Conservation (phyloP, 2,797 vertebrate genomes). For the Microctenopoma steveboyesi region DNA sequence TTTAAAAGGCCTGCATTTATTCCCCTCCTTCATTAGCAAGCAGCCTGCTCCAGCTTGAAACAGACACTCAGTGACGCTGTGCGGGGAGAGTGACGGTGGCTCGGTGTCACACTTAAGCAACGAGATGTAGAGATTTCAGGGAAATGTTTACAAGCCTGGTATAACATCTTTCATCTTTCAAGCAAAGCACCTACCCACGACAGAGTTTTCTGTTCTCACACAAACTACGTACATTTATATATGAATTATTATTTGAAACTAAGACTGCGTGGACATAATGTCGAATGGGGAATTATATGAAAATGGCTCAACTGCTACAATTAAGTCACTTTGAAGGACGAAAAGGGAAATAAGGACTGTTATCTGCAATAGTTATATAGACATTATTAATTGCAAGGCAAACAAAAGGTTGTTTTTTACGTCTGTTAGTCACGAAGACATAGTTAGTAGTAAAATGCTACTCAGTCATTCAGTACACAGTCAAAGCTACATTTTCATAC, state of each 20-base stretch:
- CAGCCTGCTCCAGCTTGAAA: conserved; percentile 46
- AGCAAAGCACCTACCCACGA: conserved; percentile 5
- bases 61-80: conserved; percentile 24
- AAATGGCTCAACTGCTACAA: not conserved
- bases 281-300: not conserved
- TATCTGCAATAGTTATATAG: not conserved
- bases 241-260: not conserved
- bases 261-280: not conserved
- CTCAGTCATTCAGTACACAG: too few species aligned
- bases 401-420: too few species aligned
- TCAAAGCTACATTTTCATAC: too few species aligned
- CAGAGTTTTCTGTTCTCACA: not conserved
- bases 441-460: too few species aligned
- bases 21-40: conserved; percentile 40
- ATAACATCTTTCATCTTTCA: not conserved
- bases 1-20: conserved; percentile 47
- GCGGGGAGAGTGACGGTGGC: not conserved
- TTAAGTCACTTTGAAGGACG: not conserved
- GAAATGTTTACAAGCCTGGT: not conserved
- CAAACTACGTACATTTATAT: too few species aligned
- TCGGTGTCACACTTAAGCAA: not conserved
- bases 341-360: not conserved
- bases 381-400: too few species aligned
- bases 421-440: too few species aligned
- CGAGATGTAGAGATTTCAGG: not conserved